Evolutionary conservation across 2,797 vertebrate species (phyloP), one percentile per base, ranked within the genome.

Genomic region (Mormyrus proboscirostris): DNA sequence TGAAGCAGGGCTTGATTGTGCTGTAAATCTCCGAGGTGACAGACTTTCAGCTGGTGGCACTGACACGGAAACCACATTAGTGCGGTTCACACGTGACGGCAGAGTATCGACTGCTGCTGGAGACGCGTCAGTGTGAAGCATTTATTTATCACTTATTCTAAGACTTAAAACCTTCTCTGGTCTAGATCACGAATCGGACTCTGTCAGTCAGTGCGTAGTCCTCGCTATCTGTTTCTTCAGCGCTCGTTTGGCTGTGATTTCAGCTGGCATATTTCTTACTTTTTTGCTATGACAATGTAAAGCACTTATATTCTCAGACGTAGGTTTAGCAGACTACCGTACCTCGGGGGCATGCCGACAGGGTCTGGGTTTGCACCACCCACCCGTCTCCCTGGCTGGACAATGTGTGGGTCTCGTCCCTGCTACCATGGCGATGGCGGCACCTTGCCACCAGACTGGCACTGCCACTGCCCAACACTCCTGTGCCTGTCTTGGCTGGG

Each of bases 291-390:
- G 89, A 91, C 69, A 90, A 89, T 92, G 76, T 89, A 89, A 92
- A 90, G 90, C 91, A 92, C 90, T 91, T 92, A 91, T 88, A 89
- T 90, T 90, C 89, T 88, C 38, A 90, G 62, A 89, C 7, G 14
- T 84, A 87, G 82, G 83, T 87, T 44, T 88, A 88, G 53, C 84
- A 89, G 44, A 29, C 25, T 87, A 86, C 88, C 29, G 62, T 89
- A 91, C 86, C 55, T 90, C 89, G 62, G 50, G 51, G 89, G 88
- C 41, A 55, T 47, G 82, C 53, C 25, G 38, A 16, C 22, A 51
- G 53, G 51, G 86, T 83, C 44, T 90, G 44, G 41, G 86, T 83
- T 82, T 82, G 79, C 41, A 33, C 2, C 7, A 1, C 47, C 59
- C 86, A 29, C 44, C 9, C 22, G 38, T 57, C n/a, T 59, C 12